These are phyloP conservation scores for Sceloporus undulatus DNA, from an alignment of 2,113 vertebrate genomes.

Conservation along the genomic window DNA sequence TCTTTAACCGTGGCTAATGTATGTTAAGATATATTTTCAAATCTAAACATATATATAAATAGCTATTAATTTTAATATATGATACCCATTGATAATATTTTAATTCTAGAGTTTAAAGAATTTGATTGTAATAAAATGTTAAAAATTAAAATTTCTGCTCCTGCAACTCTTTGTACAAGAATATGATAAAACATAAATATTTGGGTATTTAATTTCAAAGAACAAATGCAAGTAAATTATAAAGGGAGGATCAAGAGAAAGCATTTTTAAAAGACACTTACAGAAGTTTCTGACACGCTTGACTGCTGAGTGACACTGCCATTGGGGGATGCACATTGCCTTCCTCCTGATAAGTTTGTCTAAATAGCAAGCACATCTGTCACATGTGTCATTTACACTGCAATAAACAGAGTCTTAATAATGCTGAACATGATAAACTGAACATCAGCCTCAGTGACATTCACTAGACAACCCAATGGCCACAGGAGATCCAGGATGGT, in stretches of 20 bases:
- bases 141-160: neutral
- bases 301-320: conserved; percentile 86
- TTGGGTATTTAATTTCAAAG: neutral
- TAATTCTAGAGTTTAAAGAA: conserved; percentile 20
- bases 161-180: neutral
- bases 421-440: conserved; percentile 43
- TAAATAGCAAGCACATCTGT: conserved; percentile 78
- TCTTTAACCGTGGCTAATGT: neutral
- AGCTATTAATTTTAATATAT: neutral
- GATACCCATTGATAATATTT: neutral
- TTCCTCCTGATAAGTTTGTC: conserved; percentile 89
- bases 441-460: neutral
- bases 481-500: neutral
- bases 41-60: neutral
- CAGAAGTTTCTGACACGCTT: conserved; percentile 88
- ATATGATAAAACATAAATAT: neutral
- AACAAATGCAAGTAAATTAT: conserved; percentile 6
- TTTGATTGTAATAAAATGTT: neutral
- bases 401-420: conserved; percentile 64
- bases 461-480: conserved; percentile 8
- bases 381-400: conserved; percentile 58
- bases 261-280: conserved; percentile 76
- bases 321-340: conserved; percentile 84
- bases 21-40: neutral
- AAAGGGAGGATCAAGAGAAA: conserved; percentile 12